Evolutionary conservation across 1,140 invertebrate genomes (phyloP), one percentile per base, ranked within the genome.

Genomic region (Frieseomelitta varia): DNA sequence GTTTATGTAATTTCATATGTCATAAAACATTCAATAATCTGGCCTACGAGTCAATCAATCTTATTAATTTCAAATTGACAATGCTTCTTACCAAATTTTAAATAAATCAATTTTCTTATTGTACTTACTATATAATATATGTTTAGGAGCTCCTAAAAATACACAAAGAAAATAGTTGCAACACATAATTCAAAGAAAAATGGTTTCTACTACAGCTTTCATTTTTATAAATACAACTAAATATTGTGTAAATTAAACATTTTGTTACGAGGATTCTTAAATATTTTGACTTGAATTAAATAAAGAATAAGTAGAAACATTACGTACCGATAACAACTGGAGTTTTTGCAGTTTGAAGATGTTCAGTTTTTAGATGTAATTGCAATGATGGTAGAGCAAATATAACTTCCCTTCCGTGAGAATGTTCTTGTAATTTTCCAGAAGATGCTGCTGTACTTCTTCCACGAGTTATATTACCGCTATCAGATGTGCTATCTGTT

Each of bases 361-460:
- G 99, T 92, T 98, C 97, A 4, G 98, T 99, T 95, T 99, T 98
- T 63, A 99, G 96, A 92, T 99, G 97, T 84, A 99, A 95, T 95
- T 99, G 98, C 88, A 99, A 95, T 30, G 98, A 97, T 0, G 99
- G 99, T 84, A 99, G 94, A 12, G 98, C 98, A 95, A 99, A 99
- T 92, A 99, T 99, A 10, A 99, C 97, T 95, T 99, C 99, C 56
- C 98, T 96, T 75, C 97, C 98, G 92, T 99, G 98, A 91, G 97
- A 97, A 69, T 97, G 97, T 90, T 98, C 97, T 84, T 97, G 96
- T 61, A 96, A 94, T 92, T 97, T 97, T 81, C 95, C 95, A 56
- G 95, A 93, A 6, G 93, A 93, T 14, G 93, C 90, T 27, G 95
- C 95, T 56, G 95, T 92, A 12, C 95, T 93, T 88, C 94, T 93